A percentile compares a stretch with the other conserved stretches of the same genome.
These are phyloP conservation scores for Furcula furcula DNA, from an alignment of 2,888 invertebrate species.

Conservation along the genomic window DNA sequence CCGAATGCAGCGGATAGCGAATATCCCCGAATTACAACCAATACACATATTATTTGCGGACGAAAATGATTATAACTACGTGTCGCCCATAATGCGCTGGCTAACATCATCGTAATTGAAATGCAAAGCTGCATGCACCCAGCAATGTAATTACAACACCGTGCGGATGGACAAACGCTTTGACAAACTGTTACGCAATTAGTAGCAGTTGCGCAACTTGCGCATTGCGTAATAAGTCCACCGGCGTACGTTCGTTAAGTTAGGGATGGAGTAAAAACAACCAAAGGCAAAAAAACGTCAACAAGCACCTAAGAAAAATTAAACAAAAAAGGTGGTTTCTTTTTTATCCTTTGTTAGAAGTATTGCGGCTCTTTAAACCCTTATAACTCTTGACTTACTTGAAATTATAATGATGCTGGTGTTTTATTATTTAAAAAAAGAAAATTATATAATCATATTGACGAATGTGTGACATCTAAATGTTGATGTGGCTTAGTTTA, in stretches of 20 bases:
- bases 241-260: constrained; percentile 15
- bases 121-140: constrained; percentile 39
- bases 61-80: constrained; percentile 16
- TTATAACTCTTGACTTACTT: too few species aligned
- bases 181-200: constrained; percentile 53
- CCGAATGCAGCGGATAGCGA: too few species aligned
- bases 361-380: too few species aligned
- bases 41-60: background rate
- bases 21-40: background rate
- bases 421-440: too few species aligned
- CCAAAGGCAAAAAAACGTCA: too few species aligned
- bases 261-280: constrained; percentile 3
- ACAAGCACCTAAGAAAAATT: too few species aligned
- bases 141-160: constrained; percentile 39
- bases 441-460: too few species aligned
- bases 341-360: too few species aligned
- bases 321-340: too few species aligned
- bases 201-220: constrained; percentile 38
- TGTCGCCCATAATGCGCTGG: constrained; percentile 12
- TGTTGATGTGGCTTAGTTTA: too few species aligned
- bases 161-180: constrained; percentile 39
- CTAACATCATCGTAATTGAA: constrained; percentile 34
- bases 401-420: too few species aligned
- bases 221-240: constrained; percentile 41
- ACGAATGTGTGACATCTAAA: too few species aligned